Evolutionary conservation across 2,797 vertebrate genomes (phyloP).

Genomic region (Eulemur rubriventer): DNA sequence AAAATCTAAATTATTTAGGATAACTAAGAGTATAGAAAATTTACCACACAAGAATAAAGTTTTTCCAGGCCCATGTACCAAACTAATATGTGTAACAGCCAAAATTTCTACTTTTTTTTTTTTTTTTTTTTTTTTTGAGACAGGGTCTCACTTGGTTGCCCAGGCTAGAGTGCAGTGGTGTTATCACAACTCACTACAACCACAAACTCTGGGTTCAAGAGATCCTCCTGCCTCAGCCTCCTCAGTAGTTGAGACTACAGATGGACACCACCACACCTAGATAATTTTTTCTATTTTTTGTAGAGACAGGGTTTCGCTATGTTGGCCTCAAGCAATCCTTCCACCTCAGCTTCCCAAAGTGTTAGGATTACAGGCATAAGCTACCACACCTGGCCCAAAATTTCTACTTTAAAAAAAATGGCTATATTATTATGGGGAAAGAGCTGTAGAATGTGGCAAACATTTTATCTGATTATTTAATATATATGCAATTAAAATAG

Average conservation of each 20-base stretch:
- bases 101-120: background rate
- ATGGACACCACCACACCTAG: too few relatives aligned
- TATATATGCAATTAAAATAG: background rate
- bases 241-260: too few relatives aligned
- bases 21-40: constrained; percentile 31
- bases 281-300: too few relatives aligned
- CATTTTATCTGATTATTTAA: background rate
- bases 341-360: too few relatives aligned
- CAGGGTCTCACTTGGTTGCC: too few relatives aligned
- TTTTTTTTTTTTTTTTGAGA: background rate
- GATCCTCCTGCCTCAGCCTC: too few relatives aligned
- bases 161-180: too few relatives aligned
- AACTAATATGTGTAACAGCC: background rate
- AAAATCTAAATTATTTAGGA: background rate
- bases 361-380: too few relatives aligned
- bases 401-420: background rate
- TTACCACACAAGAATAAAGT: background rate
- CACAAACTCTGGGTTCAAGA: too few relatives aligned
- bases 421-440: background rate
- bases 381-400: background rate
- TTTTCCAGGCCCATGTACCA: background rate
- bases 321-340: too few relatives aligned
- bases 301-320: too few relatives aligned
- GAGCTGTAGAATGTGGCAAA: background rate
- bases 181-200: too few relatives aligned